Percentiles rank a stretch among this genome's conserved stretches.
Evolutionary conservation across 2,797 vertebrate genomes (phyloP).

Genomic region (Ataeniobius toweri): DNA sequence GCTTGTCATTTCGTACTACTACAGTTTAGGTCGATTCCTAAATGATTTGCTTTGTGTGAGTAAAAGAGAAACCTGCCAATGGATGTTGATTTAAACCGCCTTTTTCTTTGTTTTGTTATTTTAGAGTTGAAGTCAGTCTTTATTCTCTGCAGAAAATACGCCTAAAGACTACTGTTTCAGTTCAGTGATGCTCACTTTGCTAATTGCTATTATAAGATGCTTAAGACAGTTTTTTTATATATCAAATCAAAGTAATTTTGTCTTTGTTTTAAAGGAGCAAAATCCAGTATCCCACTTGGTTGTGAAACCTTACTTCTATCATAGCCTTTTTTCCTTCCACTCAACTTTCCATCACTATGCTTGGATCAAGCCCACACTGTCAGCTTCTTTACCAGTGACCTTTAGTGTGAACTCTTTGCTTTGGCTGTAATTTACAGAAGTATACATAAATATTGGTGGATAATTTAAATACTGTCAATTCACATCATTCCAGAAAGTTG

Average conservation of each 20-base stretch:
- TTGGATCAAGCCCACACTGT: not conserved
- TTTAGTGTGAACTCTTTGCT: not conserved
- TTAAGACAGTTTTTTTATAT: not conserved
- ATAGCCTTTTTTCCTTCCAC: not conserved
- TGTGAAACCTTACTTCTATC: not conserved
- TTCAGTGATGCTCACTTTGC: not conserved
- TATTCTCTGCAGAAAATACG: not conserved
- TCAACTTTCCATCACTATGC: not conserved
- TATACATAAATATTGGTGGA: not conserved
- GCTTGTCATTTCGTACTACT: too few species aligned
- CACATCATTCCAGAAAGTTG: not conserved
- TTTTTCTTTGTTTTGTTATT: not conserved
- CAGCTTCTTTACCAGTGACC: not conserved
- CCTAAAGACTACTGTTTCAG: too few species aligned
- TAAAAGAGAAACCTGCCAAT: not conserved
- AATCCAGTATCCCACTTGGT: not conserved
- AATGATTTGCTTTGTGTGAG: not conserved
- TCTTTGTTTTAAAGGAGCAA: not conserved
- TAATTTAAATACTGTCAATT: not conserved
- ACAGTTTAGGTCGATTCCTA: too few species aligned
- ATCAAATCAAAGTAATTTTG: too few species aligned
- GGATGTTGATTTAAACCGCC: not conserved
- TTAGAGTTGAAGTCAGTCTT: not conserved
- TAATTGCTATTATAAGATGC: not conserved
- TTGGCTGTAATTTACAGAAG: not conserved